Evolutionary conservation across 1,140 invertebrate genomes (phyloP), one percentile per base, ranked within the genome.

Genomic region (Drosophila repleta): DNA sequence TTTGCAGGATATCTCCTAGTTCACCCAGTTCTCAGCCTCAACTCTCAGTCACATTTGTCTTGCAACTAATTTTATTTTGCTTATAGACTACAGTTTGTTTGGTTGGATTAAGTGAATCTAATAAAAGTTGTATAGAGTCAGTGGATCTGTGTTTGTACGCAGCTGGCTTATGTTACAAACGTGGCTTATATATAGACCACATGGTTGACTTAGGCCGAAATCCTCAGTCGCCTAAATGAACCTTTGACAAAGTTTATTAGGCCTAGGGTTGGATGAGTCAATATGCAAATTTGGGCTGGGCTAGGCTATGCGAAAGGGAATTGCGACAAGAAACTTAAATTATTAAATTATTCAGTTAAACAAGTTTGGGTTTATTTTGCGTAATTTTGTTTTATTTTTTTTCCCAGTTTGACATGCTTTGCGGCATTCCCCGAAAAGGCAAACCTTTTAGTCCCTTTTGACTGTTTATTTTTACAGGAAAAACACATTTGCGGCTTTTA

Each of bases 31-130:
- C 10, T 13, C 8, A 13, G 1, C 15, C 39, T 43, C 39, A 15
- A 15, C 39, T 17, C 15, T 43, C 4, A 17, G 18, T 13, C 45
- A 4, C 45, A 46, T 46, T 46, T 46, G 45, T 46, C 45, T 77
- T 74, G 69, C 71, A 62, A 76, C 32, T 55, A 51, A 64, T 77
- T 45, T 62, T 17, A 43, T 10, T 18, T 20, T 57, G 17, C 55
- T 53, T 39, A 41, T 15, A 17, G 10, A 11, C 45, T 68, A 17
- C 53, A 74, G 73, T 41, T 74, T 79, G 61, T 61, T 61, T 45
- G 66, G 66, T 35, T 69, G 83, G 83, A 76, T 87, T 87, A 87
- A 78, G 83, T 78, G 71, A 79, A 87, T 87, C 87, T 87, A 87
- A 87, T 87, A 87, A 87, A 81, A 87, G 81, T 67, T 56, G 68